Evolutionary conservation across 2,888 invertebrate genomes (phyloP), one percentile per base, ranked within the genome.

Genomic region (Microctonus hyperodae): DNA sequence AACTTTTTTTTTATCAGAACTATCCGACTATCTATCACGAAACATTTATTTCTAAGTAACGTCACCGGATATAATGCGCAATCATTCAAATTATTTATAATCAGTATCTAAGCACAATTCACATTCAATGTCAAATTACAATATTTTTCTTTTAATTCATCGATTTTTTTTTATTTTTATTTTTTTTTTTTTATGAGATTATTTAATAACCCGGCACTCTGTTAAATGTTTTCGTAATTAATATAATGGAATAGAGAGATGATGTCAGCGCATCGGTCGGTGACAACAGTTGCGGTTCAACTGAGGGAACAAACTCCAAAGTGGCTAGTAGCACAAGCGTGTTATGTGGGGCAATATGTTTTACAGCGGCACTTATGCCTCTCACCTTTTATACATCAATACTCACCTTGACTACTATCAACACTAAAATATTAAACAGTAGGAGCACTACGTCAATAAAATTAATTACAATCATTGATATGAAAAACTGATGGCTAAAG

Each of bases 261-360:
- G 5, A 53, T 53, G 25, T 50, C 48, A 53, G 64, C 67, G 69
- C 74, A 63, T 77, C 77, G 75, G 76, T 74, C 70, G 74, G 74
- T 75, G 75, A 74, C 78, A 76, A 72, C 75, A 69, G 76, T 74
- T 73, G 70, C 70, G 75, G 71, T 75, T 76, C 75, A 61, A 80
- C 80, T 79, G 79, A 78, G 72, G 62, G 72, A 74, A 72, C 72
- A 73, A 75, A 76, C 77, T 76, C 76, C 75, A 76, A 72, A 73
- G 71, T 51, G 70, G 72, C 69, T 68, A 33, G 72, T 72, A 59
- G 63, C 56, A 63, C 64, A 58, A 62, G 58, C 28, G 72, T 71
- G 70, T 64, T 51, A 59, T 50, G 59, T 57, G 58, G 64, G 64
- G 64, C 67, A 63, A 64, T 51, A 63, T 53, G 67, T 57, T 67